Base-by-base conservation (phyloP, 92 coral and sea anemone genomes). In the Zoanthus gigantus region DNA sequence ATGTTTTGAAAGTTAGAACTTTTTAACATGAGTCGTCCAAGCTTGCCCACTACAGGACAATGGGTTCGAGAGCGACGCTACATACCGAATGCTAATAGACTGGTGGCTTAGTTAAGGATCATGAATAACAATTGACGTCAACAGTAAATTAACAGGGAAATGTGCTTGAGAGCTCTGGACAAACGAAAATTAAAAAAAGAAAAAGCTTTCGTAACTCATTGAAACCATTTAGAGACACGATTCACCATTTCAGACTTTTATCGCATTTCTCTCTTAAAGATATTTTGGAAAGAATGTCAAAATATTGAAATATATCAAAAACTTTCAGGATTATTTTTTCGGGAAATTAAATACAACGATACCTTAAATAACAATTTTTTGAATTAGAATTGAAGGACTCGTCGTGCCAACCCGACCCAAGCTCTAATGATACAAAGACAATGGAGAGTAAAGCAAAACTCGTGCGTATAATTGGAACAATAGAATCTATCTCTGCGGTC, bases 401-500 rank as follows among this genome's bases (percentile, higher is more conserved):
- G n/a, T 60, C 45, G 75, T 60, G 45, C 75, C 60, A 67, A 66
- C 58, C 85, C 85, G 58, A 28, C 85, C 85, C 74, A 16, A 63
- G 85, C 46, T 74, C 9, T 66, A 66, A 81, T 81, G 45, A 73
- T 30, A 50, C 54, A 50, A 52, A 81, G 75, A 81, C 85, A 81
- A 81, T 66, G 4, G 61, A 45, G 31, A 81, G 23, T 34, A 34
- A 81, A 66, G 28, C 47, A 9, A 14, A 81, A 81, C 85, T 81
- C 85, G 85, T 81, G 85, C 65, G 45, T 31, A 44, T 81, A 81
- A 81, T 81, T 81, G 75, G 63, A 66, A 81, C 85, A 81, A 81
- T 81, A 1, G 32, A 57, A 9, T 47, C 15, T 53, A 29, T 81
- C 85, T 60, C 85, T 60, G 85, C 75, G 76, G 75, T 81, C 85